phyloP scores from a whole-genome alignment of 2,797 vertebrate genomes.

The Gobionotothen gibberifrons region DNA sequence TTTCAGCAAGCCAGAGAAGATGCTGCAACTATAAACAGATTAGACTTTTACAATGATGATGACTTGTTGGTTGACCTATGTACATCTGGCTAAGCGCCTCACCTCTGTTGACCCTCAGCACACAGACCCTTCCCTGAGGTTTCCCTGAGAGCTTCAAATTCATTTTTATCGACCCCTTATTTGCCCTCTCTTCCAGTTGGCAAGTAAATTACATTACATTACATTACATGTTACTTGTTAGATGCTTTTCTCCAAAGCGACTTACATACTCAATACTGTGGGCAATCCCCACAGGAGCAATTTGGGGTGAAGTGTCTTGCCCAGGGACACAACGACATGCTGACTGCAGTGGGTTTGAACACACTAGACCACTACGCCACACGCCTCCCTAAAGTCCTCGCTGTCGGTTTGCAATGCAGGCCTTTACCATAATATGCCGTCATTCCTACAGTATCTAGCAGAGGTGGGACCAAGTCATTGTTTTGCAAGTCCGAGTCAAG shows the following conservation, averaged over 20 bases:
- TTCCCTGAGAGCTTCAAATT: background rate
- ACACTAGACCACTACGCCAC: no score
- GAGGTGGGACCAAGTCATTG: no score
- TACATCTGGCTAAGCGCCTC: background rate
- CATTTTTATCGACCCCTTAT: background rate
- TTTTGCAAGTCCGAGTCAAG: no score
- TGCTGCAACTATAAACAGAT: background rate
- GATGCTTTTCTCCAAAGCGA: no score
- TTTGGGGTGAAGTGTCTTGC: no score
- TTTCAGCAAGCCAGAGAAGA: background rate
- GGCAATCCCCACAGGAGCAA: no score
- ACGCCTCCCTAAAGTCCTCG: constrained; percentile 33
- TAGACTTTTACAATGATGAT: background rate
- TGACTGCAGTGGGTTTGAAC: no score
- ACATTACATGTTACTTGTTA: no score
- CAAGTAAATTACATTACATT: background rate
- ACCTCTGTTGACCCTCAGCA: background rate
- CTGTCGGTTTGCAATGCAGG: constrained; percentile 31
- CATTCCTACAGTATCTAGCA: constrained; percentile 16
- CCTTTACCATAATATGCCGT: constrained; percentile 4
- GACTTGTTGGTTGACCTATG: background rate
- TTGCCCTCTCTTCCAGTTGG: background rate
- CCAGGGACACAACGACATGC: no score
- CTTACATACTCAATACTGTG: no score
- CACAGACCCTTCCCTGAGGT: background rate